A percentile compares a stretch with the other conserved stretches of the same genome.
Conservation (phyloP, 2,888 invertebrate species). For the Cosmorhoe ocellata region DNA sequence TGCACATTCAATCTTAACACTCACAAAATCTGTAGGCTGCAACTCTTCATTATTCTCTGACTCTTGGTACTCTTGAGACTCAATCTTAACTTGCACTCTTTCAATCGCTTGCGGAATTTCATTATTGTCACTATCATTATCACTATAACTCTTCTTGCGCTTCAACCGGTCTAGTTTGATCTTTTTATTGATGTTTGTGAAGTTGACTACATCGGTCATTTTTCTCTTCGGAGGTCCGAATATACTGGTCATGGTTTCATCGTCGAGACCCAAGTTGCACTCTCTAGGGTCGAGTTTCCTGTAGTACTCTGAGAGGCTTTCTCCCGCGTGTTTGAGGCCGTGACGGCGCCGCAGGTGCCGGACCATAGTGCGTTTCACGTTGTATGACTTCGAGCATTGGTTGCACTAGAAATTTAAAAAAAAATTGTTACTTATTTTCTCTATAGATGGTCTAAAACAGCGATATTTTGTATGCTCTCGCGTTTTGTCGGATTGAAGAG, state of each 20-base stretch:
- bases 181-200: conserved; percentile 9
- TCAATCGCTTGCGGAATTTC: conserved; percentile 32
- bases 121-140: conserved; percentile 2
- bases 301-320: conserved; percentile 54
- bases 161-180: not conserved
- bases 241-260: conserved; percentile 61
- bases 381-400: conserved; percentile 73
- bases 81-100: conserved; percentile 27
- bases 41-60: conserved; percentile 34
- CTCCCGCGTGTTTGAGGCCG: conserved; percentile 48
- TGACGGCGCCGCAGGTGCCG: conserved; percentile 76
- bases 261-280: conserved; percentile 64
- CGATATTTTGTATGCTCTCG: too few species aligned
- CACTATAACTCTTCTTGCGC: not conserved
- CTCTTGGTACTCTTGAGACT: conserved; percentile 15
- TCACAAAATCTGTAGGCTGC: conserved; percentile 73
- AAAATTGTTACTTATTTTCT: not conserved
- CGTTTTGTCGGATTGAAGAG: too few species aligned
- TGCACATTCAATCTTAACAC: conserved; percentile 69
- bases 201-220: conserved; percentile 41
- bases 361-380: conserved; percentile 69
- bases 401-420: conserved; percentile 66
- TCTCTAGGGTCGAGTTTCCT: conserved; percentile 65
- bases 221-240: conserved; percentile 67
- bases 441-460: too few species aligned